These are phyloP conservation scores for Daphoenositta chrysoptera DNA, from an alignment of 2,113 vertebrate species.

Conservation along the genomic window DNA sequence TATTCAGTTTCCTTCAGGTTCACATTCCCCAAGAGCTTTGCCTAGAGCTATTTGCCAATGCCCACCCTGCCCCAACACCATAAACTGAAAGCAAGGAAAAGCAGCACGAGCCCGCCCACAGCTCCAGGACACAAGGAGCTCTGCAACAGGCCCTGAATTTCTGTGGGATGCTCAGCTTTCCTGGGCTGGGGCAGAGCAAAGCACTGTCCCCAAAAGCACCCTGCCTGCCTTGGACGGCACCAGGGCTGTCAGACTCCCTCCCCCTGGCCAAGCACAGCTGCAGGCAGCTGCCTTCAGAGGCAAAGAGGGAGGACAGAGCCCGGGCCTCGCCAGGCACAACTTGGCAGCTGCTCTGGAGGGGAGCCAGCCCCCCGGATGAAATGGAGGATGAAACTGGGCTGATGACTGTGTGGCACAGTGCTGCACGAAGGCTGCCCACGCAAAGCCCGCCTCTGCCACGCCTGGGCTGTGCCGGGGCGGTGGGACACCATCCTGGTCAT, in stretches of 20 bases:
- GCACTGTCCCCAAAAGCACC: not conserved
- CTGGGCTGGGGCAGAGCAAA: not conserved
- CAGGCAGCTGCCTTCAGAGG: not conserved
- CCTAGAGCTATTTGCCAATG: not conserved
- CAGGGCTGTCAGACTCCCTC: not conserved
- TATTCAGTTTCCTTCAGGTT: not conserved
- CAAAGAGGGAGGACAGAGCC: not conserved
- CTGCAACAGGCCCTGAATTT: not conserved
- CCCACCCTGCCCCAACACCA: not conserved
- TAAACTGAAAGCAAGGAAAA: not conserved
- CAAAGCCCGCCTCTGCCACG: not conserved
- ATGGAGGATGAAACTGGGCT: not conserved
- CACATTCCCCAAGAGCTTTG: not conserved
- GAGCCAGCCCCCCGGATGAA: conserved; percentile 27
- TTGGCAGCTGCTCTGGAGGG: conserved; percentile 48
- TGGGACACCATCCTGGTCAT: not conserved
- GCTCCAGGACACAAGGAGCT: not conserved
- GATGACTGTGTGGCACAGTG: not conserved
- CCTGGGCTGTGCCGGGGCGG: not conserved
- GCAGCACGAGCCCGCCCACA: not conserved
- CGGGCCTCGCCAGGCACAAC: not conserved
- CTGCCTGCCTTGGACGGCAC: fast-evolving
- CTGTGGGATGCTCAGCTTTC: not conserved
- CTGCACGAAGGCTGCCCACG: not conserved
- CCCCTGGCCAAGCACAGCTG: not conserved